phyloP scores from a whole-genome alignment of 2,113 vertebrate species.

The Theristicus caerulescens region DNA sequence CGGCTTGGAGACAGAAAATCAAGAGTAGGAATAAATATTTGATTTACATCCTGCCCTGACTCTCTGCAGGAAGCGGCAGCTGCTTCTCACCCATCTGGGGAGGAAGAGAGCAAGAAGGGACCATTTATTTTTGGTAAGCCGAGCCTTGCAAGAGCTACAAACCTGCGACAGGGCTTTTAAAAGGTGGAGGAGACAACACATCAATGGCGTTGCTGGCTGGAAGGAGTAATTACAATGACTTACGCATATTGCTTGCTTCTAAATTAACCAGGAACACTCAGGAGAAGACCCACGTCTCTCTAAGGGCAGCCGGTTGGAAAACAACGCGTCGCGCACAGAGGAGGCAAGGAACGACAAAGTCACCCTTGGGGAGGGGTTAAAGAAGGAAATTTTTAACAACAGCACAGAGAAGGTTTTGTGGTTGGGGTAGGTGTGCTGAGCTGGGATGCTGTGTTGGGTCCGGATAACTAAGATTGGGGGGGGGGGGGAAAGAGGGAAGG shows the following conservation, averaged over 20 bases:
- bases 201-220: not conserved
- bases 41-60: conserved; percentile 29
- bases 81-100: not conserved
- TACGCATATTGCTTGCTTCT: not conserved
- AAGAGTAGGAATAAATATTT: conserved; percentile 57
- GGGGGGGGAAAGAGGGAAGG: too few relatives aligned
- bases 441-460: not conserved
- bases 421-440: not conserved
- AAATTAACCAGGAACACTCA: conserved; percentile 24
- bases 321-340: fast-evolving
- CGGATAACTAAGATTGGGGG: fast-evolving
- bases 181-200: conserved; percentile 1
- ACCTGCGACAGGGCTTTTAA: not conserved
- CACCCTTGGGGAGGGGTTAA: not conserved
- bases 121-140: not conserved
- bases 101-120: not conserved
- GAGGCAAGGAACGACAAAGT: not conserved
- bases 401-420: not conserved
- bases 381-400: not conserved
- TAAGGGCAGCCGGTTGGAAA: not conserved
- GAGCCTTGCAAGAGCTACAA: not conserved
- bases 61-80: not conserved
- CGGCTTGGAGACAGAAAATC: not conserved
- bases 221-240: conserved; percentile 22
- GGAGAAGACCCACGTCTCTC: not conserved